Evolutionary conservation across 2,113 vertebrate species (phyloP).

Genomic region (Centropus bengalensis): DNA sequence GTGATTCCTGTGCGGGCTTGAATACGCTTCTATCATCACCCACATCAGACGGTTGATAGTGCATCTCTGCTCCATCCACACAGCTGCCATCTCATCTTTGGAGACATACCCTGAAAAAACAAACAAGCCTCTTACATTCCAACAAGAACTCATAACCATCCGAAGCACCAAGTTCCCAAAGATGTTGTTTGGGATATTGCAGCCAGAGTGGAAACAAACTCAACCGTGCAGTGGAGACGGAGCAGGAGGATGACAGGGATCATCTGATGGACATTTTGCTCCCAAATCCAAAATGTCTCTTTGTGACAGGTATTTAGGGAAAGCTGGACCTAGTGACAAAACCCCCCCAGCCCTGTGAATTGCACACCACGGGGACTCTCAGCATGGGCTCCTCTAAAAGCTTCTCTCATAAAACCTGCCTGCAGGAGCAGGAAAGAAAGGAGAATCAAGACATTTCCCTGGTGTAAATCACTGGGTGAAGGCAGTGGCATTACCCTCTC

Average conservation of each 20-base stretch:
- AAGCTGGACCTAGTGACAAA: not conserved
- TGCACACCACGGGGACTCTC: not conserved
- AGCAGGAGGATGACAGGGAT: not conserved
- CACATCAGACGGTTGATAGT: rapidly evolving
- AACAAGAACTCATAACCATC: not conserved
- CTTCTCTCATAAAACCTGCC: not conserved
- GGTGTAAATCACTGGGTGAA: not conserved
- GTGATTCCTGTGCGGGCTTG: not conserved
- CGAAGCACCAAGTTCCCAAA: not conserved
- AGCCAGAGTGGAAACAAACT: not conserved
- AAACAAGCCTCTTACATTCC: not conserved
- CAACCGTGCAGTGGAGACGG: too few relatives aligned
- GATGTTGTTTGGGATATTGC: not conserved
- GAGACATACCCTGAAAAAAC: not conserved
- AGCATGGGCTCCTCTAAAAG: not conserved
- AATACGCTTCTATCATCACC: not conserved
- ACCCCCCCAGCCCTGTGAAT: not conserved
- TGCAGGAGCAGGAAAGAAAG: not conserved
- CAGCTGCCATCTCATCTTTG: not conserved
- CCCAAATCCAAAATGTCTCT: not conserved
- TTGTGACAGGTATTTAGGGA: not conserved
- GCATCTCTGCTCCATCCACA: not conserved
- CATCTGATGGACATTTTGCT: rapidly evolving
- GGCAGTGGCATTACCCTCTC: not conserved
- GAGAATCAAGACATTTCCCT: not conserved